Percentiles rank a stretch among this genome's conserved stretches.
phyloP scores from a whole-genome alignment of 2,113 vertebrate species.

The Anolis carolinensis region DNA sequence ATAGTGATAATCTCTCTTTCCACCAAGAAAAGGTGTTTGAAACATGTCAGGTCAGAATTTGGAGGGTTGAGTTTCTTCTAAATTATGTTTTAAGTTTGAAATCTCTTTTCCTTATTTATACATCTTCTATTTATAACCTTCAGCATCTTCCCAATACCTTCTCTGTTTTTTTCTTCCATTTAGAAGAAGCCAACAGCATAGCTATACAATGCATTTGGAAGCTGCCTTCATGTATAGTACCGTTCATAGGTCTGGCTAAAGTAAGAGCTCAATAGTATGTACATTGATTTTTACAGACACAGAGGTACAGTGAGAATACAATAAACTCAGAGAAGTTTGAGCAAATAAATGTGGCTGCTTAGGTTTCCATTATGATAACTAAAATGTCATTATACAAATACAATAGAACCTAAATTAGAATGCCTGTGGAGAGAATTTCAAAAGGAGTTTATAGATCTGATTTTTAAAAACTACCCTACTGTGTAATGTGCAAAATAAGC shows the following conservation, averaged over 20 bases:
- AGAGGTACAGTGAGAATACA: background rate
- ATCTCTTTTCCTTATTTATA: background rate
- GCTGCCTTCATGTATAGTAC: background rate
- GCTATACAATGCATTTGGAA: background rate
- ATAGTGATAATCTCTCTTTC: background rate
- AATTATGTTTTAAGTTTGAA: background rate
- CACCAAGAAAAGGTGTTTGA: background rate
- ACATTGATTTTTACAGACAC: background rate
- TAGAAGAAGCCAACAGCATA: background rate
- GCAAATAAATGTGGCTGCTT: background rate
- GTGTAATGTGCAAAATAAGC: constrained; percentile 37
- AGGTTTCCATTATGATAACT: constrained; percentile 7
- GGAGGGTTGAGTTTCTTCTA: background rate
- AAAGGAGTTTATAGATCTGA: constrained; percentile 28
- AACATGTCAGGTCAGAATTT: background rate
- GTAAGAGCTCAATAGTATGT: background rate
- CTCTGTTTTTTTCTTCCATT: background rate
- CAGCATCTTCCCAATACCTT: background rate
- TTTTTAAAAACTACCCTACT: constrained; percentile 33
- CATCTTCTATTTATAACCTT: background rate
- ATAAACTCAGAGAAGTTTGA: background rate
- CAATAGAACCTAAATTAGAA: constrained; percentile 10
- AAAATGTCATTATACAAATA: constrained; percentile 16
- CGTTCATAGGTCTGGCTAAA: background rate
- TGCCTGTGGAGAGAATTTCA: constrained; percentile 34